Evolutionary conservation across 2,113 vertebrate genomes (phyloP).

Genomic region (Carassius auratus): DNA sequence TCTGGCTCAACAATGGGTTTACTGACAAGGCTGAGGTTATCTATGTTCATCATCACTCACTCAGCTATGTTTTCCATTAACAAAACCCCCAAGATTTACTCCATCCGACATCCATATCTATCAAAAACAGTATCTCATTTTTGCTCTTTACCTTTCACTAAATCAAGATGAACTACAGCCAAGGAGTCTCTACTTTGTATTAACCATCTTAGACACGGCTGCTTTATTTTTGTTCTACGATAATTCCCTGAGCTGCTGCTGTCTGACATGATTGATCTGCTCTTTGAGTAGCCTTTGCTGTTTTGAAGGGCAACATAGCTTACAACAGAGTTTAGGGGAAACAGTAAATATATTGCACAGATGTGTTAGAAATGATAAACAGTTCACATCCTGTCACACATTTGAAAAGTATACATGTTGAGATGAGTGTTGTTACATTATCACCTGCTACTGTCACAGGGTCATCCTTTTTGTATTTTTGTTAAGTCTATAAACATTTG

Average conservation of each 20-base stretch:
- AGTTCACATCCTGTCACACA: constrained; percentile 48
- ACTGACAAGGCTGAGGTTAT: not conserved
- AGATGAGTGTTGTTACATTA: not conserved
- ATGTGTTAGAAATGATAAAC: constrained; percentile 30
- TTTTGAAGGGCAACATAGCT: not conserved
- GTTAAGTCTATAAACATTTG: not conserved
- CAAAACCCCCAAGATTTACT: constrained; percentile 8
- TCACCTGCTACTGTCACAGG: not conserved
- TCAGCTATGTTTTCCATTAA: not conserved
- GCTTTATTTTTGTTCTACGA: not conserved
- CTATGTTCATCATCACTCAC: not conserved
- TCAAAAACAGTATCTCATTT: constrained; percentile 27
- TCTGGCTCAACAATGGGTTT: not conserved
- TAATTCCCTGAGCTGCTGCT: constrained; percentile 9
- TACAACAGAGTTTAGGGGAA: constrained; percentile 5
- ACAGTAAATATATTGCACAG: constrained; percentile 30
- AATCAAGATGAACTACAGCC: not conserved
- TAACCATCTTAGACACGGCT: constrained; percentile 14
- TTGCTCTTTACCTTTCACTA: not conserved
- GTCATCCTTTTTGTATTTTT: not conserved
- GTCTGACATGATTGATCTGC: constrained; percentile 43
- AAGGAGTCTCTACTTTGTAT: not conserved
- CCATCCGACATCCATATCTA: not conserved
- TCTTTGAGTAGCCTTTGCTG: not conserved
- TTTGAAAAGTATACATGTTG: not conserved